Base-by-base conservation (phyloP, 2,113 vertebrate species). In the Neotragus pygmaeus region DNA sequence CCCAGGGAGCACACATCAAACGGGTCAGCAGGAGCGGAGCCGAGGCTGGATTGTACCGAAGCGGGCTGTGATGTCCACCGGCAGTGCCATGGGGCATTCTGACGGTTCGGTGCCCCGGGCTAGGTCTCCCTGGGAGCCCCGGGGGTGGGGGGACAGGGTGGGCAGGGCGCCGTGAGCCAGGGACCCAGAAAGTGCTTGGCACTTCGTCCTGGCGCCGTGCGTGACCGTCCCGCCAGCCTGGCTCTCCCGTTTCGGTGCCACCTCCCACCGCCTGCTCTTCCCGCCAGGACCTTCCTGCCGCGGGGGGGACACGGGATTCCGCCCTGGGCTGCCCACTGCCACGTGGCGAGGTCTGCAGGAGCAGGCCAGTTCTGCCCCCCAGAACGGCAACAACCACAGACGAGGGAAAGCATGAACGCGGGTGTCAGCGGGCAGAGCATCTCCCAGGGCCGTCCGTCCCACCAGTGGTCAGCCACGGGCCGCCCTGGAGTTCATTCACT, bases 161-260 rank as follows among this genome's bases (percentile, higher is more conserved):
- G 19, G 19, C 49, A 53, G 3, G 6, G 78, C 2, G 2, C 49
- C 19, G 0, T 0, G 5, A 81, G 47, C 19, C 30, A 33, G 47
- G 78, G 33, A 14, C 30, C 27, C 10, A 12, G 78, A 10, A 7
- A 21, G 10, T 19, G 2, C 30, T 17, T 7, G 5, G 43, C 77
- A 80, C 17, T 0, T 25, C 11, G 3, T 80, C 27, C 47, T 81
- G 30, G 47, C 11, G 2, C 33, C 11, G 1, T 1, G 0, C 2
- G 6, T 53, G 49, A 2, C 10, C 1, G 0, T 25, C 11, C 49
- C 3, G 1, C 19, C 12, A 0, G 33, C 3, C 7, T 7, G 49
- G 49, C 45, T 8, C 49, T 53, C 19, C n/a, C 2, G 6, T 25
- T 53, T 55, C 21, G 36, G 51, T 0, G 4, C 49, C 80, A 2